Percentiles rank a stretch among this genome's conserved stretches.
Conservation (phyloP, 2,113 vertebrate genomes). For the Pseudorhombus dupliciocellatus region DNA sequence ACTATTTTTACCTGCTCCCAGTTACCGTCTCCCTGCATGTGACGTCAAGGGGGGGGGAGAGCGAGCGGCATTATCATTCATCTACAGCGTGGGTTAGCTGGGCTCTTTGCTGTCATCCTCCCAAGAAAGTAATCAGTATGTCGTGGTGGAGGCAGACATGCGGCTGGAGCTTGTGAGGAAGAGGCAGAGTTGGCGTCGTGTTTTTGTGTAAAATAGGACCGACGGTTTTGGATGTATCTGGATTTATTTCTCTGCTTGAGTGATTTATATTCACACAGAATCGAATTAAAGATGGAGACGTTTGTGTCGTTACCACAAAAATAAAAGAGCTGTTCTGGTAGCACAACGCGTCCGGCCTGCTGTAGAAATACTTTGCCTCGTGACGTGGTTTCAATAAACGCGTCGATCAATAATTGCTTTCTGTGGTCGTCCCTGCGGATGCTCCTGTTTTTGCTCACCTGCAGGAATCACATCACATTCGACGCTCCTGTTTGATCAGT, state of each 20-base stretch:
- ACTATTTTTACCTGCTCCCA: slow-evolving; percentile 79
- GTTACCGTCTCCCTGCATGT: slow-evolving; percentile 69
- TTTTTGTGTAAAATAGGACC: neutral
- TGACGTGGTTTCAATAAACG: neutral
- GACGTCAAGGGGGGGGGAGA: slow-evolving; percentile 56
- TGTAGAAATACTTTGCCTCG: neutral
- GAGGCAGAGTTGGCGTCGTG: neutral
- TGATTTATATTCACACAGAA: neutral
- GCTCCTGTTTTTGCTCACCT: neutral
- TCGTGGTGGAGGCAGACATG: slow-evolving; percentile 21
- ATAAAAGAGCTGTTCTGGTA: neutral
- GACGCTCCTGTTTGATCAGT: too few relatives aligned
- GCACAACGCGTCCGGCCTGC: neutral
- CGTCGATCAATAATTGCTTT: neutral
- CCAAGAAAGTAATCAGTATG: slow-evolving; percentile 44
- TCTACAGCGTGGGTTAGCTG: slow-evolving; percentile 40
- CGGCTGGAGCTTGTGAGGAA: slow-evolving; percentile 5
- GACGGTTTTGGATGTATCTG: neutral
- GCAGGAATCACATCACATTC: too few relatives aligned
- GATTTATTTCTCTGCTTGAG: neutral
- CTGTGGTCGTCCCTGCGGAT: neutral
- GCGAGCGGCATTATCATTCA: slow-evolving; percentile 38
- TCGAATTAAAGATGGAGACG: neutral
- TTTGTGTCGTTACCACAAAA: neutral
- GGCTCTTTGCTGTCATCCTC: slow-evolving; percentile 40